These are phyloP conservation scores for Plecotus auritus DNA, from an alignment of 2,113 vertebrate genomes.

Conservation along the genomic window DNA sequence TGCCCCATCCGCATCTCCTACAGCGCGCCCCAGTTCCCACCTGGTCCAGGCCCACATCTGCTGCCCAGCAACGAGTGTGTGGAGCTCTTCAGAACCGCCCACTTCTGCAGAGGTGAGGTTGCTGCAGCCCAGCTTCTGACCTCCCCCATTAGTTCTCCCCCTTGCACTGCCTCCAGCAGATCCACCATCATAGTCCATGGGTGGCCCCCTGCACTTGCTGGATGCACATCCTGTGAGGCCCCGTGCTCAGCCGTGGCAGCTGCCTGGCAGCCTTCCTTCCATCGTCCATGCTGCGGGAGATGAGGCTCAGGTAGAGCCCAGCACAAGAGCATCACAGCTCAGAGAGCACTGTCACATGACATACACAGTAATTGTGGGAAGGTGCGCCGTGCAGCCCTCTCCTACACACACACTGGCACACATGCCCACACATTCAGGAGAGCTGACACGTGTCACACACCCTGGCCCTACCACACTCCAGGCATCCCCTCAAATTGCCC, in stretches of 20 bases:
- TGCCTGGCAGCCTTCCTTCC: neutral
- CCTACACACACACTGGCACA: no score
- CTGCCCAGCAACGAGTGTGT: conserved; percentile 81
- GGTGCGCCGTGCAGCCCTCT: rapidly evolving
- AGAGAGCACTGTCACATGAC: neutral
- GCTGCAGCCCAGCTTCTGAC: no score
- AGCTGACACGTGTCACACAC: neutral
- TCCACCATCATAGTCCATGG: neutral
- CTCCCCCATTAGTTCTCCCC: neutral
- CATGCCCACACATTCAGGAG: rapidly evolving
- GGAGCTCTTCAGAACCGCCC: conserved; percentile 82
- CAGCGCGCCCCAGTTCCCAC: conserved; percentile 77
- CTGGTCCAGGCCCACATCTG: conserved; percentile 62
- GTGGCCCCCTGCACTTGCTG: neutral
- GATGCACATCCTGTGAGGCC: neutral
- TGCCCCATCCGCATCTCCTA: conserved; percentile 87
- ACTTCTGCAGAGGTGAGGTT: conserved; percentile 84
- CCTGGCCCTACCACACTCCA: no score
- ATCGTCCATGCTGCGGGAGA: neutral
- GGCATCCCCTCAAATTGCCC: neutral
- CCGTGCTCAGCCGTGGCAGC: neutral
- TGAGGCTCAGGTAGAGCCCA: neutral
- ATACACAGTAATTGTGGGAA: neutral
- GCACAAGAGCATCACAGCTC: neutral
- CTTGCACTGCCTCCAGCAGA: neutral